A percentile compares a stretch with the other conserved stretches of the same genome.
Conservation (phyloP, 2,797 vertebrate genomes). For the Sebastes trivittatus region DNA sequence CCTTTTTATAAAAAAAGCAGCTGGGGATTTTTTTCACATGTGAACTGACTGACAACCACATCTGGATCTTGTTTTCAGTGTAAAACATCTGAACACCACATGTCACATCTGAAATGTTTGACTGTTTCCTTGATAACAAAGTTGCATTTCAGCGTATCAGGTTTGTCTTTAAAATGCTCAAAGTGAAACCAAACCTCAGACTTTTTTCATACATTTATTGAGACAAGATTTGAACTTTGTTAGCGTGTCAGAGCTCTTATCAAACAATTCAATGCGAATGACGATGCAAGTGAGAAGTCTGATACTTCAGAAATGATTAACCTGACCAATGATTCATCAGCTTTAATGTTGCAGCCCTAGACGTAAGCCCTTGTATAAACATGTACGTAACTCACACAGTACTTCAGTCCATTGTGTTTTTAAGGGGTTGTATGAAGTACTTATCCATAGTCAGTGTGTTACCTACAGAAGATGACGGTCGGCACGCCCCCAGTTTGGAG, state of each 20-base stretch:
- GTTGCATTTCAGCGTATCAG: neutral
- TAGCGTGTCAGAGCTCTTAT: neutral
- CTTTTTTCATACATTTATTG: neutral
- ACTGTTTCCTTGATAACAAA: neutral
- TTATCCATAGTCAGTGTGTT: too few species aligned
- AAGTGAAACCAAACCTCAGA: neutral
- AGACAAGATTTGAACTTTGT: neutral
- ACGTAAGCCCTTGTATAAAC: neutral
- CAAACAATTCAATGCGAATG: neutral
- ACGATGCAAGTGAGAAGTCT: neutral
- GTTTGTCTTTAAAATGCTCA: neutral
- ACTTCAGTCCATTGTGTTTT: neutral
- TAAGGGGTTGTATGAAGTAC: too few species aligned
- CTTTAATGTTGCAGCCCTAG: neutral
- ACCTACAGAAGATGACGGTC: too few species aligned
- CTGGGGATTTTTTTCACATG: neutral
- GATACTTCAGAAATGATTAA: neutral
- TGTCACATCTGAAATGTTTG: neutral
- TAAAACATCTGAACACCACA: neutral
- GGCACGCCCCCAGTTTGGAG: too few species aligned
- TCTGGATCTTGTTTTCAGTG: neutral
- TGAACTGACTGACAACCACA: neutral
- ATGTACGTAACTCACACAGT: neutral
- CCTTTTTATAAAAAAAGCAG: neutral
- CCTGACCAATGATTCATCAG: neutral